Evolutionary conservation across 2,888 invertebrate genomes (phyloP).

Genomic region (Poecilobothrus nobilitatus): DNA sequence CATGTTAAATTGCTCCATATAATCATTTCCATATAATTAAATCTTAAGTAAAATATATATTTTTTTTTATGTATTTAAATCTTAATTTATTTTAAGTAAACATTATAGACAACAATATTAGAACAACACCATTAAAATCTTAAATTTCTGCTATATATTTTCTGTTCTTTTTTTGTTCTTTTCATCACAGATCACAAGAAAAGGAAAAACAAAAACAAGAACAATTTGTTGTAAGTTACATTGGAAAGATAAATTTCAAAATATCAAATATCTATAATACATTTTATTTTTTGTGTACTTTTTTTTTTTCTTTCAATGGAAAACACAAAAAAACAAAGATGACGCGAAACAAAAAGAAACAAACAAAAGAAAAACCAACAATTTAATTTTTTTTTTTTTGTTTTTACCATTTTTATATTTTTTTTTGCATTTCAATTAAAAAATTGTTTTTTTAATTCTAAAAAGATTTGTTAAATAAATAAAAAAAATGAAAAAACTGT

Average conservation of each 20-base stretch:
- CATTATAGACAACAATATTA: background rate
- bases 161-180: background rate
- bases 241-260: background rate
- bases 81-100: too few species aligned
- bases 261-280: background rate
- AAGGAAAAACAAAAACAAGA: too few species aligned
- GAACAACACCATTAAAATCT: slow-evolving; percentile 1
- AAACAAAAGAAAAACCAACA: too few species aligned
- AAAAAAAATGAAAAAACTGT: background rate
- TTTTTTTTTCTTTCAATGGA: background rate
- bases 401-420: background rate
- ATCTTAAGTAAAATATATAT: background rate
- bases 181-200: background rate
- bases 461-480: background rate
- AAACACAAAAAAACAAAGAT: background rate
- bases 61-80: too few species aligned
- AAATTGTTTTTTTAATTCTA: background rate
- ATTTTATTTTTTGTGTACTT: too few species aligned
- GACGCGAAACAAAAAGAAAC: too few species aligned
- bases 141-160: background rate
- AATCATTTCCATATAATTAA: background rate
- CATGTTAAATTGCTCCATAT: slow-evolving; percentile 6
- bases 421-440: background rate
- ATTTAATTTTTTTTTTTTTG: too few species aligned
- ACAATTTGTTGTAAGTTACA: too few species aligned